Evolutionary conservation across 2,888 invertebrate species (phyloP), one percentile per base, ranked within the genome.

Genomic region (Tetropium fuscum): DNA sequence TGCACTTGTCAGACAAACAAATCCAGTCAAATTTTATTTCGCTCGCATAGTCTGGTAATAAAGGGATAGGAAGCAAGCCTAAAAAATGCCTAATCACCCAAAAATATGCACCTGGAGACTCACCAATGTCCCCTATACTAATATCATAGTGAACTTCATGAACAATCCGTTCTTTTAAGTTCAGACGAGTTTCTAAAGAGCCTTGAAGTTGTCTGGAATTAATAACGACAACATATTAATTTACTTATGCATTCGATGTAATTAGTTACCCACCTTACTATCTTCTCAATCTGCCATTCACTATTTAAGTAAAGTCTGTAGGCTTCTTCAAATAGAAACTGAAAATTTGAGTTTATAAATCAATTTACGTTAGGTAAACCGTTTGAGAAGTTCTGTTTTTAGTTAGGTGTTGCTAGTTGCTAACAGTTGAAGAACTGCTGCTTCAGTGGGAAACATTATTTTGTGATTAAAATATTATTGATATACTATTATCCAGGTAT

Each of bases 81-180:
- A 74, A 51, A 56, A 74, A 74, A 51, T 74, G 74, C 44, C 72
- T 60, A 13, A 74, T 63, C 7, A 72, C 32, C 74, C 73, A 74
- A 32, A 71, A 67, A 63, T 69, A 72, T 1, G 64, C 58, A 22
- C 65, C 68, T 10, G 71, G 51, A n/a, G 58, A 16, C 27, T 56
- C 25, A 22, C 22, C 38, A n/a, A 15, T 22, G 18, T 54, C 43
- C 2, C 40, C 51, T 7, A 0, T 25, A 25, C 11, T 40, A n/a
- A 54, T 53, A n/a, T 44, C 27, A 18, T 57, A 55, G 25, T 63
- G 43, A 36, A 40, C 45, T 27, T 58, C 59, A 19, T 53, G 54
- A 13, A 70, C 64, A 19, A 73, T 43, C 43, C 20, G 66, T 27
- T 72, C 60, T 40, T 71, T 74, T 22, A 73, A 57, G n/a, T 60